Percentiles rank a stretch among this genome's conserved stretches.
These are phyloP conservation scores for Notothenia rossii DNA, from an alignment of 2,113 vertebrate species.

Conservation along the genomic window DNA sequence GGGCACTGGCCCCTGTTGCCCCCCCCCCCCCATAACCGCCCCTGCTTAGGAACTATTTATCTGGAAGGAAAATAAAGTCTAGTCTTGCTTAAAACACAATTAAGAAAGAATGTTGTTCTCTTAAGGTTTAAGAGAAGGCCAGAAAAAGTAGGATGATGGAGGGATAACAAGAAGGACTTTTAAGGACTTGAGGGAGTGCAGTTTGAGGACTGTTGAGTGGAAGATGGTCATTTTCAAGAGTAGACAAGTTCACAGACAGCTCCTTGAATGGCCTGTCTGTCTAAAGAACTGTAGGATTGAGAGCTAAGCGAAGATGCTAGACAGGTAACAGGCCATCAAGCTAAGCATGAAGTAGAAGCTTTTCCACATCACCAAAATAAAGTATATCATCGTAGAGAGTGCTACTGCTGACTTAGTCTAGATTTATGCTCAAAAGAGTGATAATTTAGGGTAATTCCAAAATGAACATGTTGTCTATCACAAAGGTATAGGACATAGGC, in stretches of 20 bases:
- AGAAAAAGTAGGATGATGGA: neutral
- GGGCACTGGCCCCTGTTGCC: no score
- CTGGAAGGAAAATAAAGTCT: neutral
- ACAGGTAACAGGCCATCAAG: conserved; percentile 14
- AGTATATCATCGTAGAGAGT: neutral
- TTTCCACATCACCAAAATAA: neutral
- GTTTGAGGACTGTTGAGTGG: conserved; percentile 6
- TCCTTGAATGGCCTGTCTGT: neutral
- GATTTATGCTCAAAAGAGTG: neutral
- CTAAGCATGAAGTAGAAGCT: conserved; percentile 10
- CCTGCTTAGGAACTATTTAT: neutral
- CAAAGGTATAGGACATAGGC: neutral
- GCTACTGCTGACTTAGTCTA: neutral
- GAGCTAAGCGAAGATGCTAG: conserved; percentile 6
- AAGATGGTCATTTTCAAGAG: conserved; percentile 24
- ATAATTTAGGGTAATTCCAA: neutral
- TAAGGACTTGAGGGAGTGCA: neutral
- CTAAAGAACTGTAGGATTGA: neutral
- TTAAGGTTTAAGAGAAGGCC: neutral
- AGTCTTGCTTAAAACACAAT: neutral
- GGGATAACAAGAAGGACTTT: conserved; percentile 4
- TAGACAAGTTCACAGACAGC: conserved; percentile 7
- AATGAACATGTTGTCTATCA: neutral
- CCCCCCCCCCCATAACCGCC: no score
- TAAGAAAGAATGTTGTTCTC: neutral